phyloP scores from a whole-genome alignment of 2,888 invertebrate genomes.

The Amphiduros pacificus region DNA sequence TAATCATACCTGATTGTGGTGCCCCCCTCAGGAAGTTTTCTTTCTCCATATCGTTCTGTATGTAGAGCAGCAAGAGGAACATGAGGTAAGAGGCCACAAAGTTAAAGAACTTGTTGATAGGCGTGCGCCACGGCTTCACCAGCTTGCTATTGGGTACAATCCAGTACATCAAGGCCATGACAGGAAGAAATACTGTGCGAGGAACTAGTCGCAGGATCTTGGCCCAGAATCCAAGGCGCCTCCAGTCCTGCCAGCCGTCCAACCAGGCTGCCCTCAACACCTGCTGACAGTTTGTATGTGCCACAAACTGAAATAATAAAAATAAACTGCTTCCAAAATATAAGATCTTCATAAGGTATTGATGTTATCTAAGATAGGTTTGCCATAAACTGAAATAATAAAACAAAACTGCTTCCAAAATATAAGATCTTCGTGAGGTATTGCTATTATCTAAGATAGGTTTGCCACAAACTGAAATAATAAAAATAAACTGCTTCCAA shows the following conservation, averaged over 20 bases:
- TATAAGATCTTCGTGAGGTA: no score
- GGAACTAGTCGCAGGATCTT: slow-evolving; percentile 56
- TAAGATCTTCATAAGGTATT: no score
- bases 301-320: slow-evolving; percentile 66
- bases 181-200: slow-evolving; percentile 61
- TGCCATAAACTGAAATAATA: no score
- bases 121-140: slow-evolving; percentile 56
- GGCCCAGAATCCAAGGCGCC: slow-evolving; percentile 50
- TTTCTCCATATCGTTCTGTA: slow-evolving; percentile 59
- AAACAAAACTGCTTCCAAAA: no score
- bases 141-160: slow-evolving; percentile 21
- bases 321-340: no score
- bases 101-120: slow-evolving; percentile 70
- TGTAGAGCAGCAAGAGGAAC: slow-evolving; percentile 67
- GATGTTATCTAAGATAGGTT: no score
- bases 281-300: slow-evolving; percentile 72
- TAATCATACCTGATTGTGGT: slow-evolving; percentile 33
- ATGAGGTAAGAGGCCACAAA: slow-evolving; percentile 65
- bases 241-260: slow-evolving; percentile 65
- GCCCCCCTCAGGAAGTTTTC: slow-evolving; percentile 25
- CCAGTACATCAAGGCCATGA: slow-evolving; percentile 54
- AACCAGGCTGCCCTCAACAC: slow-evolving; percentile 67
- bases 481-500: no score
- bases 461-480: no score
- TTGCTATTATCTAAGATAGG: no score